Percentiles rank a stretch among this genome's conserved stretches.
Conservation (phyloP, 2,113 vertebrate species). For the Pipa parva region DNA sequence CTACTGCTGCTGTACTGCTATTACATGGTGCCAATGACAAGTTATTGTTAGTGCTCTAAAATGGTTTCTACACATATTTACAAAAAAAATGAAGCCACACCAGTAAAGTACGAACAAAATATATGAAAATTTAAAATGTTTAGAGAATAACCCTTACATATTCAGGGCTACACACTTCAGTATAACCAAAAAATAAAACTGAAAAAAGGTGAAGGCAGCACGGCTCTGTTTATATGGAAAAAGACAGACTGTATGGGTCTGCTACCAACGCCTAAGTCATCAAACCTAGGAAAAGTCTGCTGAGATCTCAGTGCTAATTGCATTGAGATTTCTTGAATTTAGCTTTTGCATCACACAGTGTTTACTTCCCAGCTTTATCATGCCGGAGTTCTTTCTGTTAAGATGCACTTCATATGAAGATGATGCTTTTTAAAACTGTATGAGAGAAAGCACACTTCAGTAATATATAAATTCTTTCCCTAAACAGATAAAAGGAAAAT, state of each 20-base stretch:
- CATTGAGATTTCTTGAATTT: conserved; percentile 13
- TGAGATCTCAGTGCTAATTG: conserved; percentile 20
- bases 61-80: too few species aligned
- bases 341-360: conserved; percentile 1
- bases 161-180: too few species aligned
- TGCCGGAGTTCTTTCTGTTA: conserved; percentile 2
- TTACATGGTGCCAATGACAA: too few species aligned
- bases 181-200: too few species aligned
- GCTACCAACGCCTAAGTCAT: neutral
- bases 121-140: too few species aligned
- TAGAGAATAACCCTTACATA: too few species aligned
- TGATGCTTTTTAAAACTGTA: conserved; percentile 8
- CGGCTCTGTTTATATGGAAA: too few species aligned
- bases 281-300: neutral
- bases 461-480: conserved; percentile 9
- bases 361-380: conserved; percentile 5
- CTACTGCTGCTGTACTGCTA: too few species aligned
- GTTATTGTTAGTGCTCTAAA: too few species aligned
- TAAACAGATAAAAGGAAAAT: conserved; percentile 29
- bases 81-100: too few species aligned
- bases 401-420: conserved; percentile 16
- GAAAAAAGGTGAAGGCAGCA: too few species aligned
- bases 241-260: neutral
- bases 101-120: too few species aligned
- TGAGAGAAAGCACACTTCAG: conserved; percentile 2